phyloP scores from a whole-genome alignment of 2,797 vertebrate genomes.

The Falco columbarius region DNA sequence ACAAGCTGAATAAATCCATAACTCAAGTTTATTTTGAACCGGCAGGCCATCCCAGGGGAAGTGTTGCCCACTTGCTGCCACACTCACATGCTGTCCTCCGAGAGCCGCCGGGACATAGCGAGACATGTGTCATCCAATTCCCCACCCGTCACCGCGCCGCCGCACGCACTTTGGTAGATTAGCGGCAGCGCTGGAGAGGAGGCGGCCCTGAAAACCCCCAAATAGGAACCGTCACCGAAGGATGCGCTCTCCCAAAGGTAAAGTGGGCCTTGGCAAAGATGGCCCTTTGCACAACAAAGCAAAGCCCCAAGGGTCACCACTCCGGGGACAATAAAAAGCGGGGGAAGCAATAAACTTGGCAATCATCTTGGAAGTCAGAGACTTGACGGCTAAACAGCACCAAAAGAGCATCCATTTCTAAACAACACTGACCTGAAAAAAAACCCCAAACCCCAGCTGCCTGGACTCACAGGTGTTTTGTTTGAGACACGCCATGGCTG shows the following conservation, averaged over 20 bases:
- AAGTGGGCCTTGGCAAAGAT: background rate
- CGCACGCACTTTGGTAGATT: background rate
- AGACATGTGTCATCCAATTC: conserved; percentile 77
- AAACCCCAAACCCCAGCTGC: background rate
- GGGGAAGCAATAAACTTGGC: background rate
- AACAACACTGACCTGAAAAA: background rate
- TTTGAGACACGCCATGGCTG: background rate
- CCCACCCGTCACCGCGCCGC: conserved; percentile 28
- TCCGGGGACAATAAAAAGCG: background rate
- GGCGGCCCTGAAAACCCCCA: background rate
- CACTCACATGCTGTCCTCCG: conserved; percentile 49
- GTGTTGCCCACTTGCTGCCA: conserved; percentile 75
- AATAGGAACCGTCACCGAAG: background rate
- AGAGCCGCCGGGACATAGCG: conserved; percentile 61
- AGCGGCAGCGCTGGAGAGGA: background rate
- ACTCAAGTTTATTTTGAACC: conserved; percentile 82
- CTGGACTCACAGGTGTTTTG: background rate
- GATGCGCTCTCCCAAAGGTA: background rate
- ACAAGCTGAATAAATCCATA: conserved; percentile 86
- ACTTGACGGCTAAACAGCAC: background rate
- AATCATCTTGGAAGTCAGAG: background rate
- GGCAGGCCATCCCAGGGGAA: conserved; percentile 64
- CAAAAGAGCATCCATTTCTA: background rate
- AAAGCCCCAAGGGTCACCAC: background rate
- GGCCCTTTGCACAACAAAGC: background rate